These are phyloP conservation scores for Umimayanthus kanabou DNA, from an alignment of 92 coral and sea anemone species.

Conservation along the genomic window DNA sequence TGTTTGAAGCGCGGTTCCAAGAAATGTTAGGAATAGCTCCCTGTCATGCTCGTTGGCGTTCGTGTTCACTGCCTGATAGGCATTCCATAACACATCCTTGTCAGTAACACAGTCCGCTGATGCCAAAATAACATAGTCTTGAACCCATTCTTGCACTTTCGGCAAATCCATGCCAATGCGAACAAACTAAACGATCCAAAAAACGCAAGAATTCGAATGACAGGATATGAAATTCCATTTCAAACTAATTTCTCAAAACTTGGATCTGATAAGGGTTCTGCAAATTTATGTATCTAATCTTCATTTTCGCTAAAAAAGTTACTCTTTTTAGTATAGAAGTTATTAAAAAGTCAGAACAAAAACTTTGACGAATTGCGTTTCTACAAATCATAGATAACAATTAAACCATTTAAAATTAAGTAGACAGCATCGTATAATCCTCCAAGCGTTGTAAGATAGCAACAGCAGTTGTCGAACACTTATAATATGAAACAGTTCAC, in stretches of 20 bases:
- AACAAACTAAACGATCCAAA: conserved; percentile 7
- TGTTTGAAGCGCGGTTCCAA: conserved; percentile 17
- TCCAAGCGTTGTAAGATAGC: background rate
- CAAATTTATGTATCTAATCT: background rate
- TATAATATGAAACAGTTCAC: no score
- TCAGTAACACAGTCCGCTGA: conserved; percentile 28
- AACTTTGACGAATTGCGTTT: background rate
- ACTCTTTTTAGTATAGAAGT: background rate
- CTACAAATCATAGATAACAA: background rate
- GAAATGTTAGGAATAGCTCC: conserved; percentile 16
- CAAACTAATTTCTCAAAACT: background rate
- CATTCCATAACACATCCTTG: conserved; percentile 24
- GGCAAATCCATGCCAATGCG: conserved; percentile 14
- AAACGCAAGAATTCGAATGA: background rate
- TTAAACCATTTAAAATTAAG: background rate
- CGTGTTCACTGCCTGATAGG: background rate
- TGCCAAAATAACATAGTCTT: conserved; percentile 15
- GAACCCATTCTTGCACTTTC: conserved; percentile 18
- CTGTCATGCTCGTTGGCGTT: background rate
- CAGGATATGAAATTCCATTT: background rate
- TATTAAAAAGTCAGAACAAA: background rate
- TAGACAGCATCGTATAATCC: background rate
- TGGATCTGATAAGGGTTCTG: background rate
- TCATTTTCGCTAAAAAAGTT: background rate
- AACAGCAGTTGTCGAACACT: background rate